Conservation (phyloP, 2,797 vertebrate genomes). For the Echeneis naucrates region DNA sequence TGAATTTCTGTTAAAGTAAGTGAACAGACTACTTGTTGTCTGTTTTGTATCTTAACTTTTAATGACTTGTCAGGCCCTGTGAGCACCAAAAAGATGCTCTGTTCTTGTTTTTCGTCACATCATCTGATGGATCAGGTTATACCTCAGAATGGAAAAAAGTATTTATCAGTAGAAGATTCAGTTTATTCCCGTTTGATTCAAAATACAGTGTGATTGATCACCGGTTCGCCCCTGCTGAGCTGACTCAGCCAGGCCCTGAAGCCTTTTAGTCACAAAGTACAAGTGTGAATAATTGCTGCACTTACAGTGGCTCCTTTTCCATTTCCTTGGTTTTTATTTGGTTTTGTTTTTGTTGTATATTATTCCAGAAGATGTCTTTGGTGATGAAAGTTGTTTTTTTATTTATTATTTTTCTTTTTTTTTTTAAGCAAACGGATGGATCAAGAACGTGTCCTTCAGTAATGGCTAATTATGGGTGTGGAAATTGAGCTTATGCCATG, state of each 20-base stretch:
- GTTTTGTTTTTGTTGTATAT: too few relatives aligned
- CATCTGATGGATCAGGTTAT: slow-evolving; percentile 36
- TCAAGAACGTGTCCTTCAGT: too few relatives aligned
- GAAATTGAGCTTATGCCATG: too few relatives aligned
- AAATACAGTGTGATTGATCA: slow-evolving; percentile 37
- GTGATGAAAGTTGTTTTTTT: too few relatives aligned
- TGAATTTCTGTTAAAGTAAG: too few relatives aligned
- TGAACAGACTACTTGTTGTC: not conserved
- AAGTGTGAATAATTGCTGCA: not conserved
- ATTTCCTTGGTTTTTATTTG: not conserved
- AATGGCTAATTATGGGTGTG: too few relatives aligned
- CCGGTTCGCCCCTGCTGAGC: slow-evolving; percentile 23
- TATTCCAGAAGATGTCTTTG: too few relatives aligned
- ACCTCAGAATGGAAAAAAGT: slow-evolving; percentile 31
- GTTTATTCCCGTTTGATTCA: slow-evolving; percentile 37
- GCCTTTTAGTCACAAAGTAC: not conserved
- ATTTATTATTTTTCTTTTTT: too few relatives aligned
- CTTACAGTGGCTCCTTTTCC: not conserved
- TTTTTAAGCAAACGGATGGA: not conserved
- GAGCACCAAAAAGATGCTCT: not conserved
- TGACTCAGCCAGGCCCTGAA: slow-evolving; percentile 15
- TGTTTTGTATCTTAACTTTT: not conserved
- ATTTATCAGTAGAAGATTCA: not conserved
- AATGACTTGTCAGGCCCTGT: not conserved
- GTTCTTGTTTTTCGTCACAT: not conserved